These are phyloP conservation scores for Chrysolina oricalcia DNA, from an alignment of 2,888 invertebrate genomes.

Conservation along the genomic window DNA sequence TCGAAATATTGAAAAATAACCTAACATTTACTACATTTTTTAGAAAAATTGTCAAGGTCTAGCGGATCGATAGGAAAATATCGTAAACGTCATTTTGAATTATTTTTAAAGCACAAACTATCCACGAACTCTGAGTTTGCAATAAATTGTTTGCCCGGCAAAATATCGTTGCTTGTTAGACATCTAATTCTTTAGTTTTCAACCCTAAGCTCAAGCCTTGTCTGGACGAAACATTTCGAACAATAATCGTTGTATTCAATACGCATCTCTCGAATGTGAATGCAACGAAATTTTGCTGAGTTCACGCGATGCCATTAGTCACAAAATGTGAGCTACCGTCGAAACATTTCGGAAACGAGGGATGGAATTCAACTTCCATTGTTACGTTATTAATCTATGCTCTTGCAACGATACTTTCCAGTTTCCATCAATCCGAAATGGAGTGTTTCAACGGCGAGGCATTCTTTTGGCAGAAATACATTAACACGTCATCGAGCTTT, in stretches of 20 bases:
- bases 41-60: too few relatives aligned
- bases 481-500: conserved; percentile 21
- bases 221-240: conserved; percentile 4
- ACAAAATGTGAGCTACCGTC: conserved; percentile 67
- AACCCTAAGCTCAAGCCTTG: neutral
- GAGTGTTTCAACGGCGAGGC: conserved; percentile 27
- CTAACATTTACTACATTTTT: too few relatives aligned
- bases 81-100: too few relatives aligned
- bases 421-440: conserved; percentile 29
- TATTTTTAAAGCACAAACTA: too few relatives aligned
- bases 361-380: conserved; percentile 67
- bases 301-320: conserved; percentile 71
- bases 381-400: conserved; percentile 69
- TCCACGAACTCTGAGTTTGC: too few relatives aligned
- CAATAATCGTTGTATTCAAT: conserved; percentile 44
- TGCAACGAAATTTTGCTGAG: conserved; percentile 68
- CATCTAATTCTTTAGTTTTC: too few relatives aligned
- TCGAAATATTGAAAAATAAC: too few relatives aligned
- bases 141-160: too few relatives aligned
- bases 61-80: too few relatives aligned
- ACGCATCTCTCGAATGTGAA: conserved; percentile 55
- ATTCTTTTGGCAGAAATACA: conserved; percentile 24
- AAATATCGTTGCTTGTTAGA: too few relatives aligned
- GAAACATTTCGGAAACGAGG: conserved; percentile 67
- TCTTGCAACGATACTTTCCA: conserved; percentile 44